A percentile compares a stretch with the other conserved stretches of the same genome.
Evolutionary conservation across 2,888 invertebrate genomes (phyloP).

Genomic region (Agrotis exclamationis): DNA sequence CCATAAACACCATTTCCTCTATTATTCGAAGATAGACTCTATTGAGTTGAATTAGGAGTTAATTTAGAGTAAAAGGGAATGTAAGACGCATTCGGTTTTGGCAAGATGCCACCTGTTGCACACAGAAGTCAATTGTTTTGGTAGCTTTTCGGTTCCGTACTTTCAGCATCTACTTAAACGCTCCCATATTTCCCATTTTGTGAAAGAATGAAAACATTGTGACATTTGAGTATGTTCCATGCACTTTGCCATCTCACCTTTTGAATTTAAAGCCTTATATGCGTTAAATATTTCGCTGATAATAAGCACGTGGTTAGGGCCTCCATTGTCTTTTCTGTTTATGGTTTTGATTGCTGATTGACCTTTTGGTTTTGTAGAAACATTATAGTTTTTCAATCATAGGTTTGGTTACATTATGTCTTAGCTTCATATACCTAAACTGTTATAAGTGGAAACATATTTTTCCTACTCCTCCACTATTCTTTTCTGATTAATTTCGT

Average conservation of each 20-base stretch:
- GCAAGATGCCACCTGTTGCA: constrained; percentile 64
- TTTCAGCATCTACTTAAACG: constrained; percentile 17
- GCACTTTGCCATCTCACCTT: constrained; percentile 1
- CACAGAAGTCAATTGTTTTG: constrained; percentile 40
- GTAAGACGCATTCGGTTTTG: constrained; percentile 63
- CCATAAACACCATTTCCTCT: background rate
- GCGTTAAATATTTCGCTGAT: background rate
- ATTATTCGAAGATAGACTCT: constrained; percentile 32
- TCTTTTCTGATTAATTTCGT: no score
- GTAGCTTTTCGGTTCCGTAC: constrained; percentile 39
- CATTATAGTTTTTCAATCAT: no score
- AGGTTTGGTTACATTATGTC: background rate
- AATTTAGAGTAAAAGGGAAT: background rate
- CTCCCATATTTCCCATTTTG: background rate
- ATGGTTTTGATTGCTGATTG: background rate
- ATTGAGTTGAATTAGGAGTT: background rate
- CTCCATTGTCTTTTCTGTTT: background rate
- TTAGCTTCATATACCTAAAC: no score
- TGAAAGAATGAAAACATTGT: constrained; percentile 15
- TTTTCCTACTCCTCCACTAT: no score
- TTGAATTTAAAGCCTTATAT: background rate
- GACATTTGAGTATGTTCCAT: constrained; percentile 17
- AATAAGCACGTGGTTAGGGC: background rate
- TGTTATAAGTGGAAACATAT: no score
- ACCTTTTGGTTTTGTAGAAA: background rate